Evolutionary conservation across 2,888 invertebrate species (phyloP).

Genomic region (Hypsopygia costalis): DNA sequence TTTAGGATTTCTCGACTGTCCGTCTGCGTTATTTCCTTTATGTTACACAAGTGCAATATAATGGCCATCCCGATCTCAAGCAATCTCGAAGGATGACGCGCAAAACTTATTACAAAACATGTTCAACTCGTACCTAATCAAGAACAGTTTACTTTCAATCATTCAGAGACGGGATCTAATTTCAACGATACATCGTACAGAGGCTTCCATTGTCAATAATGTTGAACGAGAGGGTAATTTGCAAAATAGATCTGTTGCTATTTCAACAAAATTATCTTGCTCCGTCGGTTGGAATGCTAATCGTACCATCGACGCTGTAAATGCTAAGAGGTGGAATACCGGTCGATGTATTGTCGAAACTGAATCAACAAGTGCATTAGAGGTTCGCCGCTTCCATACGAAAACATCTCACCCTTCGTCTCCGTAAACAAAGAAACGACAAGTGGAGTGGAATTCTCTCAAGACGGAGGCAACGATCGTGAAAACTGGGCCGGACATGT

Average conservation of each 20-base stretch:
- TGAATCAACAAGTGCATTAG: conserved; percentile 54
- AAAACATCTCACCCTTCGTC: conserved; percentile 31
- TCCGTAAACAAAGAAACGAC: conserved; percentile 67
- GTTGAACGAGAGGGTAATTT: conserved; percentile 8
- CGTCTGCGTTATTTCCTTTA: neutral
- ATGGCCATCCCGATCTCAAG: neutral
- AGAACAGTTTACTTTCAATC: conserved; percentile 21
- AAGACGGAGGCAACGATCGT: conserved; percentile 59
- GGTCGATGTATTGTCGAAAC: conserved; percentile 12
- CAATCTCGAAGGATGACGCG: neutral
- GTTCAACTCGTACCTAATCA: conserved; percentile 13
- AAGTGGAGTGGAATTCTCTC: conserved; percentile 53
- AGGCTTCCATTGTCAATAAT: conserved; percentile 5
- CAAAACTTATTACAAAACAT: neutral
- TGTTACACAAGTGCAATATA: neutral
- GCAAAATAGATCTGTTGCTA: conserved; percentile 8
- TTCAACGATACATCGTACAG: neutral
- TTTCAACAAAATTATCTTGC: conserved; percentile 10
- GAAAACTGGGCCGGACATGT: conserved; percentile 79
- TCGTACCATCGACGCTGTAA: conserved; percentile 14
- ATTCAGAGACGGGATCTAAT: conserved; percentile 6
- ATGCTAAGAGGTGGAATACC: conserved; percentile 6
- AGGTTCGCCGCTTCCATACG: conserved; percentile 22
- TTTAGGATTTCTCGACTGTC: neutral
- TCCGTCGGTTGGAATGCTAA: conserved; percentile 10